Evolutionary conservation across 1,140 invertebrate genomes (phyloP), one percentile per base, ranked within the genome.

Genomic region (Glomeris maerens): DNA sequence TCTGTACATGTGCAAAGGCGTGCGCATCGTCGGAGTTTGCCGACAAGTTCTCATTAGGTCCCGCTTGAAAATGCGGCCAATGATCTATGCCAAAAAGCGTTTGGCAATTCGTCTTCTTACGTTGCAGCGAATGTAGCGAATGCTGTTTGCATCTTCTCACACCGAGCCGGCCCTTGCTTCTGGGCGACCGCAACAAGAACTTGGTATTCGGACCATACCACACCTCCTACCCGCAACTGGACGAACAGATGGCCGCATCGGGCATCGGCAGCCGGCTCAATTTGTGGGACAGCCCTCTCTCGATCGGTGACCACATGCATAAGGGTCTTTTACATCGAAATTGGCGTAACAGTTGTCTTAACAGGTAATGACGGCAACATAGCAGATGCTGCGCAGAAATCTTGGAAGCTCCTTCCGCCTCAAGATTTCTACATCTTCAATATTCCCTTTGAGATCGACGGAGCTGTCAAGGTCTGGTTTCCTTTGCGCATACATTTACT

Each of bases 371-470:
- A 45, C 5, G 17, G n/a, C 14, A 45, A 20, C 5, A 27, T 26
- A 36, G n/a, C 10, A 36, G n/a, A n/a, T 36, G 10, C 40, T 17
- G 17, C 40, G 17, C 17, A 5, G 13, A 48, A 48, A 38, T 52
- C 31, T 44, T 69, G 65, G 64, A 61, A 66, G 47, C 52, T 66
- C 10, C 47, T 67, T 25, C 59, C 60, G 39, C 53, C 60, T 2
- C 40, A 50, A 26, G 64, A 66, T 13, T 67, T 69, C 51, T 66
- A 60, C 50, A 59, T 59, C 14, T 66, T 68, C 44, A 61, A 56
- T 50, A 62, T 68, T 50, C 67, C 67, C 13, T 69, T 69, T 58
- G 59, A 67, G 49, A 64, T 68, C 58, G 60, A 61, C n/a, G 66
- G 67, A 2, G 44, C 50, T 5, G 67, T 65, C 4, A 49, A 25